Conservation (phyloP, 2,797 vertebrate species). For the Chaunax sp. region DNA sequence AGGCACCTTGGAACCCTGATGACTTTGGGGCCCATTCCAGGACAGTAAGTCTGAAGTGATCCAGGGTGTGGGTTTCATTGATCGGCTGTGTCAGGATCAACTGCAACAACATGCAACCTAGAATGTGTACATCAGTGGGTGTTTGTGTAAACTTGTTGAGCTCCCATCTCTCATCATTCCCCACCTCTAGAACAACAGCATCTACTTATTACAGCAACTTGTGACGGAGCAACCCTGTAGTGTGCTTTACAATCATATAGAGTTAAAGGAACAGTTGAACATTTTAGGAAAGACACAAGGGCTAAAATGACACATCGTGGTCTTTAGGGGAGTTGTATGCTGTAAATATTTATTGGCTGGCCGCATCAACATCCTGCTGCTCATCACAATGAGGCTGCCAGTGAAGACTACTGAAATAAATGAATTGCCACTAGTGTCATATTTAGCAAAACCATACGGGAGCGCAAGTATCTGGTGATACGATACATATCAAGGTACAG, state of each 20-base stretch:
- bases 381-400: too few species aligned
- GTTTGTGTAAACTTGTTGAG: slow-evolving; percentile 1
- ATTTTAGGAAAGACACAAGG: slow-evolving; percentile 8
- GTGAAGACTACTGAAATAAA: too few species aligned
- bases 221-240: slow-evolving; percentile 29
- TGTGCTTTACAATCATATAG: slow-evolving; percentile 46
- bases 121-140: neutral
- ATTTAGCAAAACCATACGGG: too few species aligned
- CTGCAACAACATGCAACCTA: neutral
- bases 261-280: slow-evolving; percentile 19
- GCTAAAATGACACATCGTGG: too few species aligned
- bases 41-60: slow-evolving; percentile 12
- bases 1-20: slow-evolving; percentile 83
- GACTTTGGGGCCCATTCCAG: slow-evolving; percentile 43
- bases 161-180: slow-evolving; percentile 35
- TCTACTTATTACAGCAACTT: slow-evolving; percentile 59
- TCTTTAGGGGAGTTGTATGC: too few species aligned
- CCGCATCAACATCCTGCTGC: too few species aligned
- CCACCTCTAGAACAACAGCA: slow-evolving; percentile 52
- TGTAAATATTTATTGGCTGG: too few species aligned
- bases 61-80: neutral
- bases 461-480: too few species aligned
- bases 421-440: too few species aligned
- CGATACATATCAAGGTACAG: too few species aligned
- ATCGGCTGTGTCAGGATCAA: neutral